Evolutionary conservation across 2,888 invertebrate species (phyloP), one percentile per base, ranked within the genome.

Genomic region (Parascotia fuliginaria): DNA sequence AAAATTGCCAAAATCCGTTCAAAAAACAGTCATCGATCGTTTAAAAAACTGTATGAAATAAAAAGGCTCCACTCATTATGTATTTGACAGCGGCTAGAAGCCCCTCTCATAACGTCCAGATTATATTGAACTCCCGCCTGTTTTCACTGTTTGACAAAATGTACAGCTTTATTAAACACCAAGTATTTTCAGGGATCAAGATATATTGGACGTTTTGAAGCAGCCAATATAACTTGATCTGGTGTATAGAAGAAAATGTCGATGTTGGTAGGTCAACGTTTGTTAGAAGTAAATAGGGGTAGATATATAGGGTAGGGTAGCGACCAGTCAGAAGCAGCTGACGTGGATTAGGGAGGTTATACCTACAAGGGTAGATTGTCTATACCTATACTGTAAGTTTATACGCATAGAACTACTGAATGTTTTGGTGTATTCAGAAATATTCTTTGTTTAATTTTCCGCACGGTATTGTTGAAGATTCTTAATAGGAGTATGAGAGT

Each of bases 291-390:
- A 81, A 81, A 81, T 82, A 81, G 75, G 84, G 84, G 85, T 81
- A 78, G 78, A 75, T 69, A 63, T 19, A 55, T 55, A 55, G 56
- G 67, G 72, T 65, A 52, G 75, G 72, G 75, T 72, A 74, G 66
- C 75, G 79, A 83, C 88, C 90, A 90, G 90, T 92, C 91, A 89
- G 61, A 73, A 84, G 83, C 91, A 92, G 91, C 91, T 91, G 91
- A 92, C 91, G 85, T 70, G 88, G 86, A 88, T 89, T 88, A 89
- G 86, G 89, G 88, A 81, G 87, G 83, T 85, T 85, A 84, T 88
- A 87, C 89, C 87, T 88, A 88, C 85, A 73, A 79, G 85, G 81
- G 85, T 79, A 74, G 75, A 63, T 60, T 67, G 62, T 31, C 60
- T 67, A 74, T 85, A 78, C 75, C 77, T 80, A 77, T 24, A 24